phyloP scores from a whole-genome alignment of 2,113 vertebrate species.

The Seriola rivoliana region DNA sequence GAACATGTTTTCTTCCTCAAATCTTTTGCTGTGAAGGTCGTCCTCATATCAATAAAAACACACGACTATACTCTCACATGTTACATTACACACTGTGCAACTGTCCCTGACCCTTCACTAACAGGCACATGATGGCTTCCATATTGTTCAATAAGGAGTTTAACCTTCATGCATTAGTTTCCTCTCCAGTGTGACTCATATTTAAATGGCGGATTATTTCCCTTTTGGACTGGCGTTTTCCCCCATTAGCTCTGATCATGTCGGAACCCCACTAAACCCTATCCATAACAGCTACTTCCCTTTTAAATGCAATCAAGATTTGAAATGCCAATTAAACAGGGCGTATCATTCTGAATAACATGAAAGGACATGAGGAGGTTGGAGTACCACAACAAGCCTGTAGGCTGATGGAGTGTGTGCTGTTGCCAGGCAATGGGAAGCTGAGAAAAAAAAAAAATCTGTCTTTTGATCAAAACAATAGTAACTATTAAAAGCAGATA shows the following conservation, averaged over 20 bases:
- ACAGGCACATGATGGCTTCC: neutral
- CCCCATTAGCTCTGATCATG: slow-evolving; percentile 1
- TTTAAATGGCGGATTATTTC: slow-evolving; percentile 18
- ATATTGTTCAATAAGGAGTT: slow-evolving; percentile 17
- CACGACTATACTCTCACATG: neutral
- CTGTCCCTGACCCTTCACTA: neutral
- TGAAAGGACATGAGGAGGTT: slow-evolving; percentile 24
- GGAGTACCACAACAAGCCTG: slow-evolving; percentile 1
- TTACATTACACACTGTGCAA: neutral
- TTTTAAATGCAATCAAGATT: slow-evolving; percentile 32
- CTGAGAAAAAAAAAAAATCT: neutral
- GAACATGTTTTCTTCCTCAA: too few species aligned
- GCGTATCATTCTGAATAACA: neutral
- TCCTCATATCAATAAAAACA: neutral
- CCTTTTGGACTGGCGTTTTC: neutral
- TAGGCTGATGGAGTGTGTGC: slow-evolving; percentile 9
- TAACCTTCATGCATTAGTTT: slow-evolving; percentile 35
- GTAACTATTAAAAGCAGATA: neutral
- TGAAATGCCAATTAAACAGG: slow-evolving; percentile 29
- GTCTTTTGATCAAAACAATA: neutral
- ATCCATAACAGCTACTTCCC: slow-evolving; percentile 10
- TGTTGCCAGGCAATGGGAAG: slow-evolving; percentile 22
- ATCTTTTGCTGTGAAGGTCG: neutral
- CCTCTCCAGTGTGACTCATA: neutral
- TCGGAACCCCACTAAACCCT: neutral